A percentile compares a stretch with the other conserved stretches of the same genome.
Evolutionary conservation across 2,113 vertebrate species (phyloP).

Genomic region (Eulemur macaco): DNA sequence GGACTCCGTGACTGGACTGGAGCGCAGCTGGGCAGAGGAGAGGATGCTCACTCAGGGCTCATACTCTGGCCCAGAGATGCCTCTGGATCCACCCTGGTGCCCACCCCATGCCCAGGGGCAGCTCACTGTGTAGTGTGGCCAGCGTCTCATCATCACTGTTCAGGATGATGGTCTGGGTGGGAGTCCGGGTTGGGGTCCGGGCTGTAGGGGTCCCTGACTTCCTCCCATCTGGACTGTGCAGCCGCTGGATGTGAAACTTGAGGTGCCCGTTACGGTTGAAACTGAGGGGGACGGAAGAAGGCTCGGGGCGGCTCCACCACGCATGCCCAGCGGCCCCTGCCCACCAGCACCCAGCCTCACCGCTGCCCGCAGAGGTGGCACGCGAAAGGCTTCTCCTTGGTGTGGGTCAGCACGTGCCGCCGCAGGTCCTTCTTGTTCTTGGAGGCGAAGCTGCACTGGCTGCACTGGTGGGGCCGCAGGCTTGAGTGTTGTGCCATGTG

Average conservation of each 20-base stretch:
- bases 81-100: background rate
- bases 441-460: constrained; percentile 96
- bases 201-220: constrained; percentile 63
- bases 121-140: constrained; percentile 92
- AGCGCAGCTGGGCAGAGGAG: constrained; percentile 83
- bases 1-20: constrained; percentile 89
- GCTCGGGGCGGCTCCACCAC: accelerated
- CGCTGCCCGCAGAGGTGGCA: constrained; percentile 97
- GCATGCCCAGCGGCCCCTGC: accelerated
- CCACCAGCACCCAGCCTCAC: constrained; percentile 75
- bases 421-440: constrained; percentile 99
- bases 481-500: constrained; percentile 95
- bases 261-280: constrained; percentile 98
- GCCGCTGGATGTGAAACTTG: constrained; percentile 97
- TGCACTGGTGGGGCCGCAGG: constrained; percentile 96
- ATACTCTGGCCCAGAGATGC: too few species aligned
- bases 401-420: constrained; percentile 96
- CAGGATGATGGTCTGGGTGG: constrained; percentile 93
- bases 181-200: constrained; percentile 71
- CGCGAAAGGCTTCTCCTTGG: constrained; percentile 97
- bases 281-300: constrained; percentile 72
- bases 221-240: constrained; percentile 91
- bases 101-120: accelerated
- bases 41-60: background rate
- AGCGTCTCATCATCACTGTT: constrained; percentile 93